These are phyloP conservation scores for Hypotaenidia okinawae DNA, from an alignment of 2,797 vertebrate genomes.

Conservation along the genomic window DNA sequence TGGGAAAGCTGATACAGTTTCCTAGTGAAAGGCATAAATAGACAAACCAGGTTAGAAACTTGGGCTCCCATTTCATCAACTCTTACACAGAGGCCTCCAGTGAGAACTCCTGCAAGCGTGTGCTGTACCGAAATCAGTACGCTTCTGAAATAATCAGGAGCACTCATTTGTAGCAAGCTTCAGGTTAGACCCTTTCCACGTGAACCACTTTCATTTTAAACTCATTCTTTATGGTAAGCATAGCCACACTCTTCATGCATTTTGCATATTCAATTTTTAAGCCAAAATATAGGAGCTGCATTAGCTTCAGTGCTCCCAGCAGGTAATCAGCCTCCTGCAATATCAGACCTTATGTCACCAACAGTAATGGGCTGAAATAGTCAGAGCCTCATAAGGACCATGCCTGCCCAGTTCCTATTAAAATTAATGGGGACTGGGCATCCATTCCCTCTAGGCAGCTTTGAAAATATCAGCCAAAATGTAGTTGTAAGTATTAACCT, in stretches of 20 bases:
- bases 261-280: slow-evolving; percentile 52
- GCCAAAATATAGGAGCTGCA: slow-evolving; percentile 33
- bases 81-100: slow-evolving; percentile 37
- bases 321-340: slow-evolving; percentile 34
- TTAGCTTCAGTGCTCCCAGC: slow-evolving; percentile 30
- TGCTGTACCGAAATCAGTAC: neutral
- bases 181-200: neutral
- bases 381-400: neutral
- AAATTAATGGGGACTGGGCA: slow-evolving; percentile 54
- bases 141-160: slow-evolving; percentile 53
- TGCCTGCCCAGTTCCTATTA: slow-evolving; percentile 49
- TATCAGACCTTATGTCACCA: slow-evolving; percentile 38
- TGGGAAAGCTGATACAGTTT: neutral
- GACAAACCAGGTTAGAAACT: neutral
- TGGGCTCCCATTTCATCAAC: neutral
- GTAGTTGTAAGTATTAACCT: slow-evolving; percentile 62
- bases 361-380: slow-evolving; percentile 38
- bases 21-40: neutral
- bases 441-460: slow-evolving; percentile 52
- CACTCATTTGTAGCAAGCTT: slow-evolving; percentile 1
- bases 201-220: neutral
- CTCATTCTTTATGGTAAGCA: slow-evolving; percentile 53
- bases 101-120: slow-evolving; percentile 18
- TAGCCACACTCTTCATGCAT: neutral
- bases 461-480: slow-evolving; percentile 67